Evolutionary conservation across 2,888 invertebrate genomes (phyloP), one percentile per base, ranked within the genome.

Genomic region (Drosophila pseudotakahashii): DNA sequence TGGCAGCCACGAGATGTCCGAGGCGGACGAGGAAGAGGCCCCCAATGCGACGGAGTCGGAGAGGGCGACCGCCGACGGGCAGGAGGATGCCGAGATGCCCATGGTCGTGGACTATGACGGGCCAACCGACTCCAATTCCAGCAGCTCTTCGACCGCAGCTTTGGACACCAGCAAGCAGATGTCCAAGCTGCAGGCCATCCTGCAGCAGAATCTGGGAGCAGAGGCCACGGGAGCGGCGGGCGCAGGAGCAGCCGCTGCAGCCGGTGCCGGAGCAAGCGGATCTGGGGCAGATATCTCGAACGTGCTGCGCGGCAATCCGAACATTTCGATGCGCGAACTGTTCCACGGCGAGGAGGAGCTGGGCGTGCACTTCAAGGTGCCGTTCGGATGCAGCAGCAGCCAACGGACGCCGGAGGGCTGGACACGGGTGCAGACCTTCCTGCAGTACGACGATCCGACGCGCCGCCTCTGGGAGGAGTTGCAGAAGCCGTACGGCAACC

Each of bases 401-500:
- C 90, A 89, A 36, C 94, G 95, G 0, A 96, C 96, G 0, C 96
- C 96, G 0, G 96, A 96, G 83, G 96, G 96, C 0, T 97, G 97
- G 97, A 96, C 97, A 78, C 96, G 96, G 70, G 96, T 96, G 77
- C 94, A 94, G 75, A 94, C 96, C 0, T 94, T 95, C 81, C 94
- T 97, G 57, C 97, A 97, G 83, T 97, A 96, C 76, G 97, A 97
- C 83, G 93, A 94, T 13, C 96, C 96, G n/a, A 97, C 97, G 0
- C 96, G 96, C 66, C 93, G 94, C 7, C 92, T 97, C 3, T 97
- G 97, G 96, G 95, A 95, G 72, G 96, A 96, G 78, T 90, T 97
- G 41, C 96, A 97, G 88, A 94, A 96, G 89, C 97, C 97, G 0
- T 97, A 97, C 80, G 97, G 97, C 3, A 97, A 96, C 90, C 96